Base-by-base conservation (phyloP, 2,888 invertebrate genomes). In the Lithophane ornitopus region DNA sequence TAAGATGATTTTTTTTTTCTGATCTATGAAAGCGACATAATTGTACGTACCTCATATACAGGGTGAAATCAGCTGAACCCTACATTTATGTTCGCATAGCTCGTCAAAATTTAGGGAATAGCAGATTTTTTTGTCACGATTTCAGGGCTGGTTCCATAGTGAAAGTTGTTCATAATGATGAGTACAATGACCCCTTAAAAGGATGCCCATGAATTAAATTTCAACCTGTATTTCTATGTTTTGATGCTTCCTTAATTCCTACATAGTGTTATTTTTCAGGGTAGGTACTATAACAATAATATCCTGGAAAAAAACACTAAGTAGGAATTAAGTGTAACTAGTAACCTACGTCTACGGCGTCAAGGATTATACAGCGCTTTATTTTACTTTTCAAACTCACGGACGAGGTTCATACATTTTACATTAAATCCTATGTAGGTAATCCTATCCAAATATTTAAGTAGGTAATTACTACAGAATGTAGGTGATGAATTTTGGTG, bases 381-480 rank as follows among this genome's bases (percentile, higher is more conserved):
- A 72, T 85, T 85, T 77, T 59, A 85, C 69, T 85, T 82, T 85
- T 69, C 41, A 49, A 58, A 70, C 71, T 66, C 68, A 34, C 82
- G 54, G 22, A 34, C 61, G 46, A 54, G 61, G 26, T 54, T 82
- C 61, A 59, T 72, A 70, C 28, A 85, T 70, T 82, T 85, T 72
- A 77, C 62, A 72, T 77, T 62, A 56, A 85, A 85, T 77, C 62
- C 82, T 54, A 44, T 41, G 62, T 19, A 19, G 49, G 8, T 82
- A 77, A 85, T 82, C 82, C 82, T 77, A 70, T 77, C 58, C 59
- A 82, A 85, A 85, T 85, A 85, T 85, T 85, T 85, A 82, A 69
- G 77, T 54, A 85, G 65, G 69, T 76, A 82, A 82, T 85, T 85
- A 80, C 28, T 56, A 26, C 34, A 65, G 14, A 82, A 85, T 72